phyloP scores from a whole-genome alignment of 2,888 invertebrate genomes.

The Polydrusus pterygomalis region DNA sequence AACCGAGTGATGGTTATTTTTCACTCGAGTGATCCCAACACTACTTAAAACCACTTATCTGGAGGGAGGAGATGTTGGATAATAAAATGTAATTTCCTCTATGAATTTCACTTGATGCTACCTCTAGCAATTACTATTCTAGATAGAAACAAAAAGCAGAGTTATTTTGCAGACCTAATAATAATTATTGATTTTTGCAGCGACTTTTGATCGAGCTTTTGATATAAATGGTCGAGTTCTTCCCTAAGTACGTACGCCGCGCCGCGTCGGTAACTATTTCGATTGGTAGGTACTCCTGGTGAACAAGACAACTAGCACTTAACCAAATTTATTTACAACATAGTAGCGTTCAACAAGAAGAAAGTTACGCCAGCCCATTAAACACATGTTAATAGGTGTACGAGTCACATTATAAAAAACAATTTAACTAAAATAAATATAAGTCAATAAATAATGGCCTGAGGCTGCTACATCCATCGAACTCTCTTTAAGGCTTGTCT shows the following conservation, averaged over 20 bases:
- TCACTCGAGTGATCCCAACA: no score
- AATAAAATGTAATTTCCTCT: no score
- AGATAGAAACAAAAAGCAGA: no score
- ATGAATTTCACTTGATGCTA: no score
- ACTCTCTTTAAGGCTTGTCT: conserved; percentile 31
- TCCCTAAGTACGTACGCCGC: neutral
- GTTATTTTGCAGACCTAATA: no score
- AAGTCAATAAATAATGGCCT: conserved; percentile 13
- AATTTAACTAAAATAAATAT: conserved; percentile 29
- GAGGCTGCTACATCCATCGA: conserved; percentile 1
- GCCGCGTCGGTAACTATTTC: neutral
- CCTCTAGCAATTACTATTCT: no score
- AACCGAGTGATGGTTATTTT: no score
- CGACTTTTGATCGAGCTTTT: no score
- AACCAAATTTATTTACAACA: neutral
- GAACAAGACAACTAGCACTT: neutral
- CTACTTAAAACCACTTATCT: no score
- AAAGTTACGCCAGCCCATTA: conserved; percentile 36
- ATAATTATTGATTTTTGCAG: neutral
- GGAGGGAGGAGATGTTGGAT: no score
- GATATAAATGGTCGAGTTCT: no score
- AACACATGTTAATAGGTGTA: conserved; percentile 36
- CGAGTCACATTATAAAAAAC: neutral
- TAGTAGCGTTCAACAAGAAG: conserved; percentile 25
- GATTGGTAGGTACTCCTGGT: no score